phyloP scores from a whole-genome alignment of 2,888 invertebrate species.

The Dryobota labecula region DNA sequence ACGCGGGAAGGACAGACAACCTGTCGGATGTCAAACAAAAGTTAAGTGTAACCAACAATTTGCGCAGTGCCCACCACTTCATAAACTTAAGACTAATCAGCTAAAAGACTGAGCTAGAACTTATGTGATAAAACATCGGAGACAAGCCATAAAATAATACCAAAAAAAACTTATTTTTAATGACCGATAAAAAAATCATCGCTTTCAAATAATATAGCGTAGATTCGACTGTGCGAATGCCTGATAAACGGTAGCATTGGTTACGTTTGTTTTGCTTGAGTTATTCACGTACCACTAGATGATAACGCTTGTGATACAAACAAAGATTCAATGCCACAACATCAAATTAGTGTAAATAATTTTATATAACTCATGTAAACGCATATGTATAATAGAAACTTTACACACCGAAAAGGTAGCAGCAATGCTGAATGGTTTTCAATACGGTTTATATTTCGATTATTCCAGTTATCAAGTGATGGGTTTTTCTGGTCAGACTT shows the following conservation, averaged over 20 bases:
- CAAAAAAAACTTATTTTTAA: not conserved
- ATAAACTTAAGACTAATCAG: no score
- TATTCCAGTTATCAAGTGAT: conserved; percentile 6
- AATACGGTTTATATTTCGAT: not conserved
- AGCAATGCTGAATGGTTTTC: not conserved
- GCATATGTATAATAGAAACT: not conserved
- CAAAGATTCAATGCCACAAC: conserved; percentile 44
- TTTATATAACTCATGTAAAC: conserved; percentile 25
- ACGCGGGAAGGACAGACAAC: not conserved
- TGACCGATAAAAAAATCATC: conserved; percentile 28
- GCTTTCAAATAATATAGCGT: conserved; percentile 15
- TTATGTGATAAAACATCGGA: conserved; percentile 32
- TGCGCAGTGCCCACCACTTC: no score
- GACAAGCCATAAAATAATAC: conserved; percentile 10
- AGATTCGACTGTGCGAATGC: not conserved
- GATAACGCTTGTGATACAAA: conserved; percentile 41
- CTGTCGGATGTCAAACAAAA: not conserved
- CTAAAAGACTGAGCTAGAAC: conserved; percentile 14
- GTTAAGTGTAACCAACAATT: no score
- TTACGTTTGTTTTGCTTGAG: conserved; percentile 29
- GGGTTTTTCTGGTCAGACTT: conserved; percentile 7
- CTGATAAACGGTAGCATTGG: conserved; percentile 23
- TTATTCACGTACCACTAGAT: conserved; percentile 13
- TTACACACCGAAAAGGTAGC: not conserved
- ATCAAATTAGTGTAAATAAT: conserved; percentile 14